A percentile compares a stretch with the other conserved stretches of the same genome.
Conservation (phyloP, 2,888 invertebrate genomes). For the Leptinotarsa rubiginosa region DNA sequence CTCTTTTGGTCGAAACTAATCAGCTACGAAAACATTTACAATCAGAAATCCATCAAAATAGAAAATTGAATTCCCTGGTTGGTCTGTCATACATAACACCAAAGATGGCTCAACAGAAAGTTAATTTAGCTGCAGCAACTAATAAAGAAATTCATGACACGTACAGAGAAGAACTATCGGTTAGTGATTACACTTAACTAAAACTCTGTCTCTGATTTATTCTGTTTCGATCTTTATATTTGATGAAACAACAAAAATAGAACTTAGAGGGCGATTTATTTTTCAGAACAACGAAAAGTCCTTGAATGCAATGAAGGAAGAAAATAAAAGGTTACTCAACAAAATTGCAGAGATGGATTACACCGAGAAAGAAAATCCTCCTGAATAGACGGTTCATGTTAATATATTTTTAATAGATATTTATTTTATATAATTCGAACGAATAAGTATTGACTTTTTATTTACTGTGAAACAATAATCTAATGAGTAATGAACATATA, state of each 20-base stretch:
- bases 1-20: slow-evolving; percentile 82
- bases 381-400: background rate
- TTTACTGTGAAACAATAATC: too few species aligned
- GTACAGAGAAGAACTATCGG: slow-evolving; percentile 69
- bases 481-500: too few species aligned
- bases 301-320: slow-evolving; percentile 66
- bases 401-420: slow-evolving; percentile 6
- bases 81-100: slow-evolving; percentile 73
- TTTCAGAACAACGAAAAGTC: slow-evolving; percentile 65
- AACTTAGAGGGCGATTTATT: background rate
- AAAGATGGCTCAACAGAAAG: slow-evolving; percentile 72
- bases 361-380: slow-evolving; percentile 16
- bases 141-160: slow-evolving; percentile 72
- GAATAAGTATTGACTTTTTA: background rate
- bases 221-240: too few species aligned
- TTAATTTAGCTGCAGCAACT: slow-evolving; percentile 73
- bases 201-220: too few species aligned
- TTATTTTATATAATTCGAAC: background rate
- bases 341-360: slow-evolving; percentile 50
- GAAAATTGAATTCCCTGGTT: slow-evolving; percentile 79
- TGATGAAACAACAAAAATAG: too few species aligned
- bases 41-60: slow-evolving; percentile 73
- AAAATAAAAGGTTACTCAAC: slow-evolving; percentile 58
- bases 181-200: slow-evolving; percentile 47
- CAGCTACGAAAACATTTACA: slow-evolving; percentile 78